Conservation (phyloP, 2,113 vertebrate genomes). For the Spilogale gracilis region DNA sequence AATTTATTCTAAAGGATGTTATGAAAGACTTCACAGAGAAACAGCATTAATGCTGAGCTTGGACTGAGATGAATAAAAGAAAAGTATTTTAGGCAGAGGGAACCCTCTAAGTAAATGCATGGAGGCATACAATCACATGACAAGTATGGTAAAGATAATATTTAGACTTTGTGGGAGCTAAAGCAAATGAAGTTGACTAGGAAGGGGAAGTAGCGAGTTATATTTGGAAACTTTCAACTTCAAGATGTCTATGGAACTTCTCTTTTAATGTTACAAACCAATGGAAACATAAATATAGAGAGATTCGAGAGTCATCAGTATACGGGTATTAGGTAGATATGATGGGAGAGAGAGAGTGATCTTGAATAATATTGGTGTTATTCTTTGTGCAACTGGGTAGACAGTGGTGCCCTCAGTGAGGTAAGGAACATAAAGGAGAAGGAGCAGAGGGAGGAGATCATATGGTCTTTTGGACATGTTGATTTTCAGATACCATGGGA, state of each 20-base stretch:
- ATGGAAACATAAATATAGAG: neutral
- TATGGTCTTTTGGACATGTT: neutral
- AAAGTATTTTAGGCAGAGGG: neutral
- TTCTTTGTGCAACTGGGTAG: neutral
- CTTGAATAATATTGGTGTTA: neutral
- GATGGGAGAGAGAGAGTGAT: neutral
- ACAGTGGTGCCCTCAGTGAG: neutral
- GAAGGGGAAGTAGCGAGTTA: neutral
- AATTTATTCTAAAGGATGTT: neutral
- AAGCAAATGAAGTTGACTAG: slow-evolving; percentile 17
- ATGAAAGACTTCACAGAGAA: neutral
- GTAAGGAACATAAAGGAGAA: neutral
- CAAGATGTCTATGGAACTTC: neutral
- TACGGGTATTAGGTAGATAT: neutral
- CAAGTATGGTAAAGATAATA: neutral
- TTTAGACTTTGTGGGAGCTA: neutral
- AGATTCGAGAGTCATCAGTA: neutral
- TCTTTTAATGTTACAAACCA: neutral
- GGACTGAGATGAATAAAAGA: neutral
- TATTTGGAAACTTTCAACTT: slow-evolving; percentile 49
- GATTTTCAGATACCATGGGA: neutral
- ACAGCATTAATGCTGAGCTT: neutral
- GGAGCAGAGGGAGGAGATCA: neutral
- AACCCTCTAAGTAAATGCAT: neutral
- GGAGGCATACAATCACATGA: neutral